Evolutionary conservation across 2,797 vertebrate species (phyloP).

Genomic region (Thripadectes ignobilis): DNA sequence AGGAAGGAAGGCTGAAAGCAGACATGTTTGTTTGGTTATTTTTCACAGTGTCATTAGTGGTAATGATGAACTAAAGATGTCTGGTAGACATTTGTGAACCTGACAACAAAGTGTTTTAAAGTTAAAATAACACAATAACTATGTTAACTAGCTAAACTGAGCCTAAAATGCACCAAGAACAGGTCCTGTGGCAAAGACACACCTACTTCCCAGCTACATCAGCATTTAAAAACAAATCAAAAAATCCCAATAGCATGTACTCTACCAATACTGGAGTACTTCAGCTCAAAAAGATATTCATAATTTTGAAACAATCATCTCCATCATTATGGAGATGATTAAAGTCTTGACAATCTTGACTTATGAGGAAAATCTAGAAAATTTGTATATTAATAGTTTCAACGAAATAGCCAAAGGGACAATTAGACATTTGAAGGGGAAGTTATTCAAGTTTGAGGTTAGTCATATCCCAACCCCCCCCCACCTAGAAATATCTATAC

Average conservation of each 20-base stretch:
- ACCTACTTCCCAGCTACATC: background rate
- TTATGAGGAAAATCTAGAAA: background rate
- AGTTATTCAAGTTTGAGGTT: background rate
- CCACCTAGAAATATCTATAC: background rate
- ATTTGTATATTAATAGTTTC: background rate
- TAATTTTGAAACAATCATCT: background rate
- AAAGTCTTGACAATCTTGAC: background rate
- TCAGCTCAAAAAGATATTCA: background rate
- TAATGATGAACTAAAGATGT: conserved; percentile 2
- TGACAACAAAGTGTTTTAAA: background rate
- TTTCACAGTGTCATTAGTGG: background rate
- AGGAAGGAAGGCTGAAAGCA: background rate
- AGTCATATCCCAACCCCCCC: accelerated
- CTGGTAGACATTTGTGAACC: background rate
- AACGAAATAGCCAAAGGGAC: background rate
- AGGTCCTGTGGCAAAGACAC: background rate
- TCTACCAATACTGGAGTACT: background rate
- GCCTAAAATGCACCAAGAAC: background rate
- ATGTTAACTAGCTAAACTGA: background rate
- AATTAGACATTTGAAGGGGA: background rate
- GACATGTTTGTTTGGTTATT: background rate
- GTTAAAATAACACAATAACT: background rate
- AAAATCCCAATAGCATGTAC: background rate
- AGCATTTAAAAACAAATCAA: background rate
- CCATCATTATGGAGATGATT: background rate